Percentiles rank a stretch among this genome's conserved stretches.
Evolutionary conservation across 2,113 vertebrate genomes (phyloP).

Genomic region (Sinocyclocheilus maitianheensis): DNA sequence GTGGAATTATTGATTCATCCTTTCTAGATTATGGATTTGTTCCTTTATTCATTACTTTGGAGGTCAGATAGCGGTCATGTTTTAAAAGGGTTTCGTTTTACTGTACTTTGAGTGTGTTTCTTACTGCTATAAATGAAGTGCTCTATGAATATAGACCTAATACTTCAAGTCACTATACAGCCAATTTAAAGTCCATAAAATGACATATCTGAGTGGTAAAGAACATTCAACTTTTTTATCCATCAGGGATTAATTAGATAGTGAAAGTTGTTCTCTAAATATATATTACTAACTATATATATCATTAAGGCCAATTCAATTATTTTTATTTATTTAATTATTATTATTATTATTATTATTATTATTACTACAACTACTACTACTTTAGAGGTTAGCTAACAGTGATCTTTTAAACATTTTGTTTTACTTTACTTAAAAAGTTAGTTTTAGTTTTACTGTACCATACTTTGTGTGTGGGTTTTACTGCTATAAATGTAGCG

Average conservation of each 20-base stretch:
- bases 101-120: slow-evolving; percentile 25
- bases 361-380: no score
- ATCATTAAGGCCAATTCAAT: no score
- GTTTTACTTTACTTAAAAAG: no score
- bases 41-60: slow-evolving; percentile 60
- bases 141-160: background rate
- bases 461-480: no score
- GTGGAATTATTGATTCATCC: slow-evolving; percentile 64
- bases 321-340: no score
- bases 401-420: no score
- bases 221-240: background rate
- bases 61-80: slow-evolving; percentile 59
- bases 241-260: background rate
- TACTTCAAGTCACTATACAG: background rate
- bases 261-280: no score
- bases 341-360: no score
- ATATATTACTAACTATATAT: no score
- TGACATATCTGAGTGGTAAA: background rate
- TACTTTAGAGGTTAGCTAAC: no score
- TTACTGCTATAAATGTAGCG: no score
- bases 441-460: no score
- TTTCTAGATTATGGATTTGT: slow-evolving; percentile 57
- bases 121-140: background rate
- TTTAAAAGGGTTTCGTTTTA: slow-evolving; percentile 7
- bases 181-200: background rate